These are phyloP conservation scores for Xiphophorus maculatus DNA, from an alignment of 2,113 vertebrate genomes.

Conservation along the genomic window DNA sequence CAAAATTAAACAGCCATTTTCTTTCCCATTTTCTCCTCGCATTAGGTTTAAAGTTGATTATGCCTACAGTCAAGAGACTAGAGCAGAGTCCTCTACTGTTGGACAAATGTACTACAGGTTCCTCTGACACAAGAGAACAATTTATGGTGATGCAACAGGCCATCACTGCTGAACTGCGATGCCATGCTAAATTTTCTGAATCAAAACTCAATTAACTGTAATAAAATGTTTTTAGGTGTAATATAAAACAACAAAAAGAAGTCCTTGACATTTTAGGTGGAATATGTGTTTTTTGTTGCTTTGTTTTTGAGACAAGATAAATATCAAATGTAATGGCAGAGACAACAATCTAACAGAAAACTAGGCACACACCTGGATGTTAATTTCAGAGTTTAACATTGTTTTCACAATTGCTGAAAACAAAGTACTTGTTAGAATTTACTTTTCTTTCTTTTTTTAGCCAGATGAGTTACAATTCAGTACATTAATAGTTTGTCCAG, in stretches of 20 bases:
- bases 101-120: conserved; percentile 44
- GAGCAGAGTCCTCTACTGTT: conserved; percentile 69
- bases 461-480: background rate
- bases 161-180: background rate
- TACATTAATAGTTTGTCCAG: conserved; percentile 2
- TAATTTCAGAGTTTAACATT: too few relatives aligned
- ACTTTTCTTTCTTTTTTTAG: too few relatives aligned
- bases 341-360: too few relatives aligned
- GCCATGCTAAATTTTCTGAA: background rate
- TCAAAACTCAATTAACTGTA: background rate
- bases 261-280: too few relatives aligned
- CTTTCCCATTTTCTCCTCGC: conserved; percentile 4
- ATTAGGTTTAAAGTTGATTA: conserved; percentile 17
- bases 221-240: background rate
- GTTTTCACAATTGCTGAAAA: background rate
- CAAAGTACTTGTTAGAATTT: background rate
- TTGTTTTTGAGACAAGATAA: too few relatives aligned
- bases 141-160: conserved; percentile 16
- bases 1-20: background rate
- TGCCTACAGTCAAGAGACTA: conserved; percentile 25
- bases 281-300: too few relatives aligned
- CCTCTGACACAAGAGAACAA: background rate
- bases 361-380: too few relatives aligned
- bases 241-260: background rate
- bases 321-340: too few relatives aligned